A percentile compares a stretch with the other conserved stretches of the same genome.
Evolutionary conservation across 2,113 vertebrate genomes (phyloP).

Genomic region (Pachyramphus minor): DNA sequence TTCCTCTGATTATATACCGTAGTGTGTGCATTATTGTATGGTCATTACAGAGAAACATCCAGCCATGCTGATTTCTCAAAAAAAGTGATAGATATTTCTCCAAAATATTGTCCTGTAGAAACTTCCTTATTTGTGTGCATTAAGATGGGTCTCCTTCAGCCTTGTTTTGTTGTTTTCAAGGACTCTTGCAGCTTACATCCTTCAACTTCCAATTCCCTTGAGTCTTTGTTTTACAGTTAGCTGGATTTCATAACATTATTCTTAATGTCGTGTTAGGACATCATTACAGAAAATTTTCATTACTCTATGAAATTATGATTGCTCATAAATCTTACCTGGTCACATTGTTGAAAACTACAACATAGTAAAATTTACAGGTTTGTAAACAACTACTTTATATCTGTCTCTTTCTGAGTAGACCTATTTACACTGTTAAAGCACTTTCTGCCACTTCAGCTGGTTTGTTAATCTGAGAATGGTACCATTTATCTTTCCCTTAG

Average conservation of each 20-base stretch:
- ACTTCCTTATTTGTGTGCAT: neutral
- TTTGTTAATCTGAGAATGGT: neutral
- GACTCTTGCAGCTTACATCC: neutral
- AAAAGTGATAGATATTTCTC: neutral
- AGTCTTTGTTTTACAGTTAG: neutral
- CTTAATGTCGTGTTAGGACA: neutral
- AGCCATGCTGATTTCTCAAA: neutral
- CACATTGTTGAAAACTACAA: neutral
- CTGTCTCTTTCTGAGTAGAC: neutral
- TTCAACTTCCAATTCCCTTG: neutral
- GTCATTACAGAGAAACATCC: neutral
- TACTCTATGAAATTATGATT: neutral
- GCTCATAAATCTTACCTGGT: neutral
- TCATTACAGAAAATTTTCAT: neutral
- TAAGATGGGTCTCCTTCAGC: neutral
- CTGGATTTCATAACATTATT: neutral
- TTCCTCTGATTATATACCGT: neutral
- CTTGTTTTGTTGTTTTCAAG: neutral
- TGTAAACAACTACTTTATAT: neutral
- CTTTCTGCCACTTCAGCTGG: neutral
- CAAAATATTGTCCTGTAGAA: neutral
- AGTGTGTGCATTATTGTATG: neutral
- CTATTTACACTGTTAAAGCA: neutral
- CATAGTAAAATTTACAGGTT: neutral
- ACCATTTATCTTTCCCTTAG: neutral